phyloP scores from a whole-genome alignment of 2,113 vertebrate species.

The Ictalurus furcatus region DNA sequence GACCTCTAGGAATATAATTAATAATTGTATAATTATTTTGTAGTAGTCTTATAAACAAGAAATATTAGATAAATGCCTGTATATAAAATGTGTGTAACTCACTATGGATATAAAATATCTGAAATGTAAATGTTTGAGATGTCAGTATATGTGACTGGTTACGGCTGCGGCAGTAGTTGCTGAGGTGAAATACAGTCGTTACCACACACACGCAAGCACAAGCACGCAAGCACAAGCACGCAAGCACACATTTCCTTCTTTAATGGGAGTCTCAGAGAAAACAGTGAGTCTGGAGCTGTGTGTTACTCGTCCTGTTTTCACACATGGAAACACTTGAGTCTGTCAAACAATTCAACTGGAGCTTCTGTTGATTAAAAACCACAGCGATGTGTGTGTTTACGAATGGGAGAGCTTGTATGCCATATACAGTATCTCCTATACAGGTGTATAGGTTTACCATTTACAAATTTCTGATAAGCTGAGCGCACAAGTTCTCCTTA shows the following conservation, averaged over 20 bases:
- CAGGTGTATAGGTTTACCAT: background rate
- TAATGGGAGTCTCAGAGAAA: background rate
- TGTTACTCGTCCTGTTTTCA: background rate
- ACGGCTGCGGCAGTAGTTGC: background rate
- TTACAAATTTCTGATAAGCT: background rate
- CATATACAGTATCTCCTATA: background rate
- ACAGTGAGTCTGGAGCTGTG: background rate
- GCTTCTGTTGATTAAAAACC: slow-evolving; percentile 37
- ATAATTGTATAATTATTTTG: background rate
- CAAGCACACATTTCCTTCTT: background rate
- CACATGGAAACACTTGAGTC: slow-evolving; percentile 52
- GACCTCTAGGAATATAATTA: background rate
- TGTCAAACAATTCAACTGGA: slow-evolving; percentile 37
- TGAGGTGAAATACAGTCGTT: background rate
- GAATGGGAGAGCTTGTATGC: background rate
- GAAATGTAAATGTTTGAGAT: background rate
- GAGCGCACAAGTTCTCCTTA: slow-evolving; percentile 39
- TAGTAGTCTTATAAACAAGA: background rate
- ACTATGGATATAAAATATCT: background rate
- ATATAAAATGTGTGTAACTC: background rate
- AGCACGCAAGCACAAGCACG: background rate
- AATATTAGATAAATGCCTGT: background rate
- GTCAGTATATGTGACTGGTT: background rate
- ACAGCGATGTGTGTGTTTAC: background rate
- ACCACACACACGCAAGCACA: background rate